Conservation (phyloP, 2,113 vertebrate genomes). For the Cynocephalus volans region DNA sequence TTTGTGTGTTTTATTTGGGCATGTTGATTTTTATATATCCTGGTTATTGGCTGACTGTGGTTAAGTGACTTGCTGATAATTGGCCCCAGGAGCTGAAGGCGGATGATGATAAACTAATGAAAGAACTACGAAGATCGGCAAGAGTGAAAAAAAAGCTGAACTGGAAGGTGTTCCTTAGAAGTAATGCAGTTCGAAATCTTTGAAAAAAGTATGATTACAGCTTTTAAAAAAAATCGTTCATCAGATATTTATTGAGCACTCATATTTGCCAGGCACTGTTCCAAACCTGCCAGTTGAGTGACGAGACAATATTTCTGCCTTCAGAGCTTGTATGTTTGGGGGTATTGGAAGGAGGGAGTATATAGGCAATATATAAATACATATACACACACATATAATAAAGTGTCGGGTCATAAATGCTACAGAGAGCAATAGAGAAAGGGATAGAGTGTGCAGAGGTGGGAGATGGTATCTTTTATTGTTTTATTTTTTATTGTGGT, state of each 20-base stretch:
- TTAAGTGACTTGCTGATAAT: slow-evolving; percentile 89
- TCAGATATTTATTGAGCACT: neutral
- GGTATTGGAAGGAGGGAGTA: neutral
- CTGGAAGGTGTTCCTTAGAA: slow-evolving; percentile 82
- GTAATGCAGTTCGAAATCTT: slow-evolving; percentile 88
- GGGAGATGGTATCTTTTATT: neutral
- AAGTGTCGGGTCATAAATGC: neutral
- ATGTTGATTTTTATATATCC: slow-evolving; percentile 83
- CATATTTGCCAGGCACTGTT: neutral
- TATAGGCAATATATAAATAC: neutral
- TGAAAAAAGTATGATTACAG: slow-evolving; percentile 89
- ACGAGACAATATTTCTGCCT: neutral
- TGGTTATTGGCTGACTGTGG: slow-evolving; percentile 88
- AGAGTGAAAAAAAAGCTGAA: slow-evolving; percentile 84
- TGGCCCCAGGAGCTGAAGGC: slow-evolving; percentile 86
- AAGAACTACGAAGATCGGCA: slow-evolving; percentile 87
- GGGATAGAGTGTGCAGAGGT: neutral
- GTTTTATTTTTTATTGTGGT: neutral
- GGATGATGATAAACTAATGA: slow-evolving; percentile 89
- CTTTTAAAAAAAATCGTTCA: slow-evolving; percentile 65
- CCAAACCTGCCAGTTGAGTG: neutral
- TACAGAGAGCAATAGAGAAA: neutral
- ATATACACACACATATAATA: neutral
- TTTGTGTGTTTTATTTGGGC: slow-evolving; percentile 69
- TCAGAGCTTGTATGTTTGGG: neutral